phyloP scores from a whole-genome alignment of 2,888 invertebrate species.

The Melanostoma mellinum region DNA sequence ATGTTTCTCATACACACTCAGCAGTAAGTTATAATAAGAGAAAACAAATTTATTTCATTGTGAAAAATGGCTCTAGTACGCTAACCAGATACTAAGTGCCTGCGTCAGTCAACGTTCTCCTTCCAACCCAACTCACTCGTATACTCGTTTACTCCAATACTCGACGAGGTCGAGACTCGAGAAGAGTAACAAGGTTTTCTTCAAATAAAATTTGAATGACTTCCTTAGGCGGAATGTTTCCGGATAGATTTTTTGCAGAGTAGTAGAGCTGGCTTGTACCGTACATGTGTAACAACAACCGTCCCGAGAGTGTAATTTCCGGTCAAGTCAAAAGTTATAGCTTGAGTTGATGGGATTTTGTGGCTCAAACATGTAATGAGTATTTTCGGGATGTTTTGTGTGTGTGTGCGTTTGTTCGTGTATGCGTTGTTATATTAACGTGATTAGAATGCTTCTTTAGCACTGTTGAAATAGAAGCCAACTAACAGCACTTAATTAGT shows the following conservation, averaged over 20 bases:
- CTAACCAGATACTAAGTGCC: slow-evolving; percentile 38
- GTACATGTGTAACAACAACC: slow-evolving; percentile 1
- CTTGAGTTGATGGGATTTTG: slow-evolving; percentile 42
- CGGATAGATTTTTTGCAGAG: slow-evolving; percentile 5
- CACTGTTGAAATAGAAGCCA: too few relatives aligned
- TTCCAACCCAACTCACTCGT: not conserved
- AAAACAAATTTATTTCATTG: slow-evolving; percentile 48
- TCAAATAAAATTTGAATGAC: slow-evolving; percentile 38
- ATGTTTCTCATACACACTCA: slow-evolving; percentile 37
- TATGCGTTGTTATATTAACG: too few relatives aligned
- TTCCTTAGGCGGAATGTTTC: slow-evolving; percentile 21
- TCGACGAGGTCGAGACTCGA: not conserved
- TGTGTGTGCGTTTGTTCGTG: not conserved
- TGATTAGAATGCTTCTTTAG: too few relatives aligned
- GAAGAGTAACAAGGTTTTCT: slow-evolving; percentile 20
- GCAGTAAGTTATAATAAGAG: slow-evolving; percentile 31
- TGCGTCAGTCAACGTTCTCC: not conserved
- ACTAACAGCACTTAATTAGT: too few relatives aligned
- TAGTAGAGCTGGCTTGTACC: not conserved
- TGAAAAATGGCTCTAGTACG: slow-evolving; percentile 61
- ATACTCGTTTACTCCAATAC: slow-evolving; percentile 1
- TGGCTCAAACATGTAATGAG: slow-evolving; percentile 36
- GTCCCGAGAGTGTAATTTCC: slow-evolving; percentile 58
- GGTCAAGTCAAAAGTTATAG: slow-evolving; percentile 65
- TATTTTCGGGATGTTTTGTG: slow-evolving; percentile 15